phyloP scores from a whole-genome alignment of 2,113 vertebrate species.

The Tichodroma muraria region DNA sequence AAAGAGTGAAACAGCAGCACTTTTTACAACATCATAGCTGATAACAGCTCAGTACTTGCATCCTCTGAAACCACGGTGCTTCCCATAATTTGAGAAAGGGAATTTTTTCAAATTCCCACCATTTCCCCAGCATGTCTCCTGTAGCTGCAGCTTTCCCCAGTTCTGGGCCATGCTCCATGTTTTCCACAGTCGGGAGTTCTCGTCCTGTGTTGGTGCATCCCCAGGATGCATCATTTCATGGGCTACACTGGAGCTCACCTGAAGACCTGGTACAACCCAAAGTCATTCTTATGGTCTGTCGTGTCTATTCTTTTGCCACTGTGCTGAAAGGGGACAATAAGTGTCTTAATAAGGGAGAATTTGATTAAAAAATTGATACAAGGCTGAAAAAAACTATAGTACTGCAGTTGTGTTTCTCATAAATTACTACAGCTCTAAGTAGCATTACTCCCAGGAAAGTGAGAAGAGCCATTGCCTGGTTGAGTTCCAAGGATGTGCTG shows the following conservation, averaged over 20 bases:
- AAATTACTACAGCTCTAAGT: background rate
- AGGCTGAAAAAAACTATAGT: background rate
- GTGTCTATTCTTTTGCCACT: background rate
- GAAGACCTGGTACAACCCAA: background rate
- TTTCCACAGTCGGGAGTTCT: rapidly evolving
- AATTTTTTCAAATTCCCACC: no score
- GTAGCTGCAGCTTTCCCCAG: background rate
- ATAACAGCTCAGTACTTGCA: background rate
- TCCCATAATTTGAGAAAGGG: background rate
- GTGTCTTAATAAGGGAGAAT: background rate
- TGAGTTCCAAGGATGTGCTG: background rate
- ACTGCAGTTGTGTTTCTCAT: background rate
- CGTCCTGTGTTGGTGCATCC: rapidly evolving
- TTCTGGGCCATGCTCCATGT: rapidly evolving
- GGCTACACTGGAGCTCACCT: background rate
- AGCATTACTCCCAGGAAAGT: background rate
- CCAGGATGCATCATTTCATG: rapidly evolving
- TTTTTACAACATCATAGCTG: background rate
- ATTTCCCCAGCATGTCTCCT: background rate
- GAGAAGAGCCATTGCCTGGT: background rate
- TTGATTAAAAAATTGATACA: background rate
- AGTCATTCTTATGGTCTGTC: background rate
- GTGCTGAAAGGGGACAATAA: background rate
- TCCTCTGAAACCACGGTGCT: background rate
- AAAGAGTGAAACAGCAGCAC: background rate